phyloP scores from a whole-genome alignment of 1,140 invertebrate species.

The Adelges cooleyi region DNA sequence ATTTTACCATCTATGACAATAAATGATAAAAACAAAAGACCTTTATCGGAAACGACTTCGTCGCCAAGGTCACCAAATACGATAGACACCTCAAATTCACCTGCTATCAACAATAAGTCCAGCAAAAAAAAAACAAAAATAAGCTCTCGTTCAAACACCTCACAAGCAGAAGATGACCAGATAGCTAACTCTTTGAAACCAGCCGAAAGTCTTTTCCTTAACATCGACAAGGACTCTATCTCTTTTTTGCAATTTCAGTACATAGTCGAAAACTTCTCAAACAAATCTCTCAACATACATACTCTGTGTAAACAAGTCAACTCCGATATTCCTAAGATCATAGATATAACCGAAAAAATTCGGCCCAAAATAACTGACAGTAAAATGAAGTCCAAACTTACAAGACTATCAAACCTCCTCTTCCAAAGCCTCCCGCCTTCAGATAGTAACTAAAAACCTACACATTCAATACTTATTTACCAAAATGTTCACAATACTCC shows the following conservation, averaged over 20 bases:
- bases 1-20: background rate
- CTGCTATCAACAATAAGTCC: background rate
- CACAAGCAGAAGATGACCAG: background rate
- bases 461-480: background rate
- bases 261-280: background rate
- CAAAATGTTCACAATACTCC: background rate
- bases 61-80: background rate
- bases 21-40: background rate
- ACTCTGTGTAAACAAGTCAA: background rate
- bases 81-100: background rate
- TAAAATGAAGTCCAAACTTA: background rate
- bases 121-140: background rate
- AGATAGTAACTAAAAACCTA: background rate
- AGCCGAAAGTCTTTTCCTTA: background rate
- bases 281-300: background rate
- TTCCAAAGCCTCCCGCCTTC: background rate
- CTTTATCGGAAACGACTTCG: background rate
- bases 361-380: background rate
- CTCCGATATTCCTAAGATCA: background rate
- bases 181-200: background rate
- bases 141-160: background rate
- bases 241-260: background rate
- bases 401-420: background rate
- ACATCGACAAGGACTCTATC: background rate
- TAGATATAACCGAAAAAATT: background rate